These are phyloP conservation scores for Protula sp. DNA, from an alignment of 2,888 invertebrate species.

Conservation along the genomic window DNA sequence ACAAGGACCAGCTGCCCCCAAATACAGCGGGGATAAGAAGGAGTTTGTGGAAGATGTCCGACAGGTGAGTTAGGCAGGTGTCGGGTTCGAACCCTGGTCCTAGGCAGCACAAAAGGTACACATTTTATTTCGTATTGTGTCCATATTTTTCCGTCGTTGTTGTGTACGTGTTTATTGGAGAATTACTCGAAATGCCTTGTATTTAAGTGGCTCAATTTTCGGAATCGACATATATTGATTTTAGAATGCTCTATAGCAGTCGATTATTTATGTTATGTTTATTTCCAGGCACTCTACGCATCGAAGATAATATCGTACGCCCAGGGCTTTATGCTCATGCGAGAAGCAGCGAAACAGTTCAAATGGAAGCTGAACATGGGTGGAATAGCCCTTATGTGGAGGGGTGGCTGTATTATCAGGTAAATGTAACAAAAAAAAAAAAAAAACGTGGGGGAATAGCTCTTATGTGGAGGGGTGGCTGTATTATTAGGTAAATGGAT, in stretches of 20 bases:
- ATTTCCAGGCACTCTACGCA: conserved; percentile 80
- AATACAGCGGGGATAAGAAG: conserved; percentile 68
- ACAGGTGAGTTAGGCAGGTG: conserved; percentile 45
- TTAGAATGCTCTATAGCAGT: too few species aligned
- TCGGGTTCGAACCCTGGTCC: too few species aligned
- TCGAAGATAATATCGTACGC: conserved; percentile 98
- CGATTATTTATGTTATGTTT: too few species aligned
- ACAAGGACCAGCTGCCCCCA: conserved; percentile 58
- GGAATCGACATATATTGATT: too few species aligned
- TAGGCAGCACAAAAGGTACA: too few species aligned
- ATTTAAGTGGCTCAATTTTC: too few species aligned
- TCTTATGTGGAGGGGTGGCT: conserved; percentile 99
- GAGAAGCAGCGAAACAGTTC: conserved; percentile 85
- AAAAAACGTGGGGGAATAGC: conserved; percentile 98
- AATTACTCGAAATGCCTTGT: too few species aligned
- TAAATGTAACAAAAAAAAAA: too few species aligned
- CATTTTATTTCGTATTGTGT: too few species aligned
- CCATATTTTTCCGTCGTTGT: too few species aligned
- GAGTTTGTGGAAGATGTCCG: conserved; percentile 78
- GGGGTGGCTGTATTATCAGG: conserved; percentile 98
- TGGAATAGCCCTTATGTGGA: conserved; percentile 98
- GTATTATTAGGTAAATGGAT: conserved; percentile 90
- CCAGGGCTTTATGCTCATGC: conserved; percentile 84
- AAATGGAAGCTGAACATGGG: conserved; percentile 89
- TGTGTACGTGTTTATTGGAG: too few species aligned